Evolutionary conservation across 2,888 invertebrate species (phyloP).

Genomic region (Rhamphomyia laevipes): DNA sequence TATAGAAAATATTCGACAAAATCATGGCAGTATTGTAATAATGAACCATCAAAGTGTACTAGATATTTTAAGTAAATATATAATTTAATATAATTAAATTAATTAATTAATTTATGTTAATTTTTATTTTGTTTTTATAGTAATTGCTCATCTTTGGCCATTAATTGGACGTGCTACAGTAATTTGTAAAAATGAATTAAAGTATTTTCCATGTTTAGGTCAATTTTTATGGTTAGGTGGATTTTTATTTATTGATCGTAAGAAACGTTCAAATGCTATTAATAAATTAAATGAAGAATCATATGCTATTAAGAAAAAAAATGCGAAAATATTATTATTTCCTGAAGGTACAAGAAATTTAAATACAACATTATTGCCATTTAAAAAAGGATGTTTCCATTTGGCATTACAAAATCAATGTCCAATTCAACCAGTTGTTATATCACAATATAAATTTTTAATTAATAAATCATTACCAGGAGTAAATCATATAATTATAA

Average conservation of each 20-base stretch:
- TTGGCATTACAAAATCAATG: constrained; percentile 67
- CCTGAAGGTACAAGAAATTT: constrained; percentile 79
- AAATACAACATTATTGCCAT: constrained; percentile 59
- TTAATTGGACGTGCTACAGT: constrained; percentile 60
- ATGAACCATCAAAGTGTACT: constrained; percentile 75
- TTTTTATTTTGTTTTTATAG: constrained; percentile 32
- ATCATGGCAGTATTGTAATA: constrained; percentile 60
- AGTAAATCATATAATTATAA: constrained; percentile 46
- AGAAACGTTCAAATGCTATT: constrained; percentile 52
- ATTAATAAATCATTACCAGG: too few relatives aligned
- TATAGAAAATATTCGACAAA: constrained; percentile 53
- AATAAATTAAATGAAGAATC: constrained; percentile 56
- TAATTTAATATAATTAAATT: too few relatives aligned
- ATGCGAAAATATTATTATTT: constrained; percentile 65
- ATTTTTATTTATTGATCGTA: constrained; percentile 68
- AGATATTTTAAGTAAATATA: constrained; percentile 62
- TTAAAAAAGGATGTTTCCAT: constrained; percentile 89
- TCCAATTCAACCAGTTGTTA: constrained; percentile 73
- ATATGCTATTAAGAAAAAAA: constrained; percentile 45
- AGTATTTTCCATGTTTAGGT: constrained; percentile 68
- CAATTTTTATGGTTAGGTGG: constrained; percentile 71
- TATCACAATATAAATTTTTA: constrained; percentile 63
- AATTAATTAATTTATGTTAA: too few relatives aligned
- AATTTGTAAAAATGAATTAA: constrained; percentile 65
- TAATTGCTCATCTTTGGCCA: constrained; percentile 63